Evolutionary conservation across 2,888 invertebrate genomes (phyloP).

Genomic region (Cosmorhoe ocellata): DNA sequence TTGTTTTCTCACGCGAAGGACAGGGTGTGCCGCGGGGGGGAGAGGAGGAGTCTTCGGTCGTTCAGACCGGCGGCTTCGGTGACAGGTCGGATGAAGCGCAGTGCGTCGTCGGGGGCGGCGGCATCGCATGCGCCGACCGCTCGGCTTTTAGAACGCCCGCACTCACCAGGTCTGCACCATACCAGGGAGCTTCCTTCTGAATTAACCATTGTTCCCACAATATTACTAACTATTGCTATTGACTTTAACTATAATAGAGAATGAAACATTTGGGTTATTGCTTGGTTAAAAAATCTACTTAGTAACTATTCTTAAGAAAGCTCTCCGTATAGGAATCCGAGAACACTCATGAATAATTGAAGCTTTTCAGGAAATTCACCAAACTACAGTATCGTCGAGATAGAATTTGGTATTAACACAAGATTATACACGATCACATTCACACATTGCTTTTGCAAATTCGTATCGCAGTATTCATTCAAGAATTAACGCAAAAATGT

Average conservation of each 20-base stretch:
- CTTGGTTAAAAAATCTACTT: too few species aligned
- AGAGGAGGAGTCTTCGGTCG: slow-evolving; percentile 57
- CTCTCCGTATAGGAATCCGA: slow-evolving; percentile 36
- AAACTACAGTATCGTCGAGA: slow-evolving; percentile 15
- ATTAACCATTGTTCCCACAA: not conserved
- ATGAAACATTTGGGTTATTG: too few species aligned
- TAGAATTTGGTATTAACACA: slow-evolving; percentile 32
- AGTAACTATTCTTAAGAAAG: slow-evolving; percentile 41
- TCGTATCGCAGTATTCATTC: slow-evolving; percentile 46
- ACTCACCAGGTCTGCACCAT: slow-evolving; percentile 49
- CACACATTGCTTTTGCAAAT: slow-evolving; percentile 57
- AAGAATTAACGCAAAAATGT: slow-evolving; percentile 37
- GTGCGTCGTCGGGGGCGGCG: slow-evolving; percentile 77
- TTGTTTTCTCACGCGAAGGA: slow-evolving; percentile 72
- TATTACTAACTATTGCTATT: not conserved
- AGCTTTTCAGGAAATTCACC: slow-evolving; percentile 40
- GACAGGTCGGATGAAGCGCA: slow-evolving; percentile 79
- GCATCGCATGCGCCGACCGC: slow-evolving; percentile 66
- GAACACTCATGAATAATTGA: slow-evolving; percentile 37
- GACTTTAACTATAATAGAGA: too few species aligned
- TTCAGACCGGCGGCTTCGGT: slow-evolving; percentile 48
- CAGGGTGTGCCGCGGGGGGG: slow-evolving; percentile 44
- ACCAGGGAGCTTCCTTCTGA: slow-evolving; percentile 31
- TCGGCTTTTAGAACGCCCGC: slow-evolving; percentile 63
- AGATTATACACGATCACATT: slow-evolving; percentile 39